Percentiles rank a stretch among this genome's conserved stretches.
Evolutionary conservation across 2,888 invertebrate genomes (phyloP).

Genomic region (Druceiella hillmani): DNA sequence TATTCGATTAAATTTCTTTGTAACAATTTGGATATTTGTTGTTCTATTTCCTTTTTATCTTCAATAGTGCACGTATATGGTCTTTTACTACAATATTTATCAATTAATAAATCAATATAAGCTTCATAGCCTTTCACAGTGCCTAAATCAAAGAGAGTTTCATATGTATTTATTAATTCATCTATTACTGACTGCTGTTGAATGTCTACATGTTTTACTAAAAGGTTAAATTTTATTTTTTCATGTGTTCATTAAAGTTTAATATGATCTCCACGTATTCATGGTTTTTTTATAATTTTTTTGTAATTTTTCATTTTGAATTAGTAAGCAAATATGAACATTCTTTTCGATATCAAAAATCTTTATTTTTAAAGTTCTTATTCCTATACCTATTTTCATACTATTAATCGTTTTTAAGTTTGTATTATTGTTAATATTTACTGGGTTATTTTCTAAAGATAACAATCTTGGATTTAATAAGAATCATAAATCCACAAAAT

Average conservation of each 20-base stretch:
- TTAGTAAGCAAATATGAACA: conserved; percentile 22
- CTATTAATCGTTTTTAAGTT: no score
- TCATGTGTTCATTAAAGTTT: conserved; percentile 1
- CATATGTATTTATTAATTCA: not conserved
- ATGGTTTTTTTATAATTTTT: conserved; percentile 6
- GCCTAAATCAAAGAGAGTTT: not conserved
- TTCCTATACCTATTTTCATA: not conserved
- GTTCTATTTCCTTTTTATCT: conserved; percentile 9
- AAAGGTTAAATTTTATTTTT: not conserved
- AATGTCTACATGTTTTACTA: not conserved
- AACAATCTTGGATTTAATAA: not conserved
- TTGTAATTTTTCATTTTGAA: conserved; percentile 23
- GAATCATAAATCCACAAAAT: not conserved
- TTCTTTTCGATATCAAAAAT: not conserved
- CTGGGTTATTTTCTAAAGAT: no score
- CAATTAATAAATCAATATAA: not conserved
- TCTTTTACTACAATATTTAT: conserved; percentile 13
- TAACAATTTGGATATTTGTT: conserved; percentile 8
- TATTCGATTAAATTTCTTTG: conserved; percentile 12
- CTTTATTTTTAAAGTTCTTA: not conserved
- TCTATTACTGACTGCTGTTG: not conserved
- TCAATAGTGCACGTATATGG: conserved; percentile 9
- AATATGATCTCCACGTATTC: not conserved
- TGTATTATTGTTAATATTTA: no score
- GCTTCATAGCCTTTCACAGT: not conserved